These are phyloP conservation scores for Nezara viridula DNA, from an alignment of 2,888 invertebrate genomes.

Conservation along the genomic window DNA sequence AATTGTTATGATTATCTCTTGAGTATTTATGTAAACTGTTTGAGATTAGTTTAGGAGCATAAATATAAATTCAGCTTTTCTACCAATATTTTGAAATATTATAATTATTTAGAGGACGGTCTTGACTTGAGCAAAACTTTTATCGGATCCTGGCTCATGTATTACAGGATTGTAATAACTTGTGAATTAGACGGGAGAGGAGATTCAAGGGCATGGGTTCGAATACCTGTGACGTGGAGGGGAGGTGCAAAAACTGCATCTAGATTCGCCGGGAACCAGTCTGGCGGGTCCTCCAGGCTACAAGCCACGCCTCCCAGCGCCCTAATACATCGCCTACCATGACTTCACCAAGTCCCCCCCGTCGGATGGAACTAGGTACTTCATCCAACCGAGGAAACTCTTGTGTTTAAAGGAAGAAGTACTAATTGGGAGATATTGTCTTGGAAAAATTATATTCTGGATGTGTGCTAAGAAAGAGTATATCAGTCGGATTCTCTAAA, in stretches of 20 bases:
- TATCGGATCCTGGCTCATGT: neutral
- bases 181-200: neutral
- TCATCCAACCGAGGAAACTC: neutral
- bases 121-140: neutral
- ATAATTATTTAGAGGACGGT: neutral
- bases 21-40: too few relatives aligned
- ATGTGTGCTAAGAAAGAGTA: too few relatives aligned
- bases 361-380: neutral
- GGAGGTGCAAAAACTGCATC: constrained; percentile 51
- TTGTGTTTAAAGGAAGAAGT: neutral
- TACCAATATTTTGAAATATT: too few relatives aligned
- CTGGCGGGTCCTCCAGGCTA: neutral
- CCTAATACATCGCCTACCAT: constrained; percentile 40
- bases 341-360: neutral
- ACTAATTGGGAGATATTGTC: too few relatives aligned
- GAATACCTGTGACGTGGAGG: constrained; percentile 25
- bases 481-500: too few relatives aligned
- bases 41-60: too few relatives aligned
- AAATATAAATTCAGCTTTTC: too few relatives aligned
- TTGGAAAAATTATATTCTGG: too few relatives aligned
- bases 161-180: neutral
- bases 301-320: constrained; percentile 29
- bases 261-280: constrained; percentile 42
- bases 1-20: too few relatives aligned
- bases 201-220: constrained; percentile 11